phyloP scores from a whole-genome alignment of 1,140 invertebrate genomes.

The Psilanteris sp. region DNA sequence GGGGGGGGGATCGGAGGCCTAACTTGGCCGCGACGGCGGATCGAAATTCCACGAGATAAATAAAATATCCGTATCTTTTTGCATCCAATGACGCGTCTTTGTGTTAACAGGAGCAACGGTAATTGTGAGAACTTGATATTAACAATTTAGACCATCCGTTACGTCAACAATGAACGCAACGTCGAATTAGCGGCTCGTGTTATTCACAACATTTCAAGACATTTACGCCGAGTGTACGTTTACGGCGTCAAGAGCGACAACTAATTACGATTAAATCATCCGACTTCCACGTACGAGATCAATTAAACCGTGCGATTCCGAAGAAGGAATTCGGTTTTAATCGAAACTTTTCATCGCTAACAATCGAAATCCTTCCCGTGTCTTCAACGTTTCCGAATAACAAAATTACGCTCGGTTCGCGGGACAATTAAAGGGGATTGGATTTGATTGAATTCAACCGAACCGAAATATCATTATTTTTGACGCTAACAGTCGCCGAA shows the following conservation, averaged over 20 bases:
- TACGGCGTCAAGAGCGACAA: conserved; percentile 8
- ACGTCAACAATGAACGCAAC: conserved; percentile 22
- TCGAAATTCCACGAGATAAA: conserved; percentile 23
- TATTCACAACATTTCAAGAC: conserved; percentile 27
- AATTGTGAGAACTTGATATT: conserved; percentile 38
- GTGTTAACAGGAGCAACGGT: conserved; percentile 1
- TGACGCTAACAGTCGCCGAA: too few relatives aligned
- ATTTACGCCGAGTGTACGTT: neutral
- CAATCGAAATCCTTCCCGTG: too few relatives aligned
- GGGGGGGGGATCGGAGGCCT: conserved; percentile 29
- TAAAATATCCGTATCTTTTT: conserved; percentile 21
- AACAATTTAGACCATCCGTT: conserved; percentile 35
- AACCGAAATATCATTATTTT: too few relatives aligned
- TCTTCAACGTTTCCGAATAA: too few relatives aligned
- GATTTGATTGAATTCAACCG: too few relatives aligned
- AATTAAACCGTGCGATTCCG: too few relatives aligned
- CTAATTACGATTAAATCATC: conserved; percentile 32
- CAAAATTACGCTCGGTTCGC: too few relatives aligned
- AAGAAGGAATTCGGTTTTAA: too few relatives aligned
- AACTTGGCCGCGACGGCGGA: conserved; percentile 12
- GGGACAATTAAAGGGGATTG: too few relatives aligned
- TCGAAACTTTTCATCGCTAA: too few relatives aligned
- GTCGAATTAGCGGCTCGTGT: conserved; percentile 20
- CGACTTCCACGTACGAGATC: conserved; percentile 16
- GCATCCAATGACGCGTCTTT: conserved; percentile 5